Evolutionary conservation across 2,888 invertebrate species (phyloP), one percentile per base, ranked within the genome.

Genomic region (Cryptus armator): DNA sequence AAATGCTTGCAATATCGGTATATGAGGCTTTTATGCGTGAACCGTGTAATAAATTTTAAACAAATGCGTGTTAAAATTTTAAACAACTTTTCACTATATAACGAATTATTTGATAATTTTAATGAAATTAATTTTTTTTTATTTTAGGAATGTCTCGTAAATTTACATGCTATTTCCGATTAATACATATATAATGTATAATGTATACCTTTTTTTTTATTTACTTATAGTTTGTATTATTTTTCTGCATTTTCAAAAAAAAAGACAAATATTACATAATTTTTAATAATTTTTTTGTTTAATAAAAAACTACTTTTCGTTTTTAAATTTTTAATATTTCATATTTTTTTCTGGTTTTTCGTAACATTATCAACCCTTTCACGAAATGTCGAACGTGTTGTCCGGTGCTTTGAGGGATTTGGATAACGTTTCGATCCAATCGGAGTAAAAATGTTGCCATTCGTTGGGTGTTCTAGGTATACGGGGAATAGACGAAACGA

Each of bases 361-460:
- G 3, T 9, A n/a, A 43, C 9, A 10, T 9, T 9, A 10, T 9
- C 4, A n/a, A 19, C 5, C 12, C 37, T 2, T 62, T 62, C 6
- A 4, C 14, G n/a, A 24, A 48, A 46, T 14, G 19, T 46, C 5
- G 46, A 56, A 68, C 70, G 43, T 48, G 46, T 14, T 43, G 78
- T 70, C 70, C 70, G 37, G 37, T 48, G 59, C 59, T 67, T 62
- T 72, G 51, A 71, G 62, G 10, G 59, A 79, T 75, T 76, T 66
- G 43, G 24, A 48, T 59, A 12, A 32, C 2, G 56, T 5, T 82
- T 75, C 71, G 66, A 85, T 83, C 46, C 51, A 85, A 79, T 82
- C 59, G 71, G 46, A 44, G 53, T 56, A 29, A 81, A 74, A 46
- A 2, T 48, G 19, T 59, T 24, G 6, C 32, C 6, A 32, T 14